These are phyloP conservation scores for Phytoseiulus persimilis DNA, from an alignment of 2,888 invertebrate genomes.

Conservation along the genomic window DNA sequence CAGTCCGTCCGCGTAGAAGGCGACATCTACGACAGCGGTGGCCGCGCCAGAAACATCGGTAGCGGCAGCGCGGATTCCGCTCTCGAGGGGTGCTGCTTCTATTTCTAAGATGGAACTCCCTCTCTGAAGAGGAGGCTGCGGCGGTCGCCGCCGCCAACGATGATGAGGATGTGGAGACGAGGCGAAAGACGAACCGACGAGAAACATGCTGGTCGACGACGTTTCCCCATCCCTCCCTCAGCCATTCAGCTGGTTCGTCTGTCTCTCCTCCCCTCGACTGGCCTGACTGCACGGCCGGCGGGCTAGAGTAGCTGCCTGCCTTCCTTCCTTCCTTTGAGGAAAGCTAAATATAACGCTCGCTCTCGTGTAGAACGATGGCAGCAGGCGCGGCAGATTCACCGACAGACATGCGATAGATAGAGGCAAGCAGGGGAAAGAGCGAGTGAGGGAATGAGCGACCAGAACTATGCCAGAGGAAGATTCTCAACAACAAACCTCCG, in stretches of 20 bases:
- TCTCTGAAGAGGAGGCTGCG: not conserved
- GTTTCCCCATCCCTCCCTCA: slow-evolving; percentile 5
- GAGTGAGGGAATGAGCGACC: not conserved
- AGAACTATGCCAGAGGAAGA: not conserved
- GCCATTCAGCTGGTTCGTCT: not conserved
- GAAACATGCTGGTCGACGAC: not conserved
- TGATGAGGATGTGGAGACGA: not conserved
- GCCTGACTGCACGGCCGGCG: not conserved
- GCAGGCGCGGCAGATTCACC: not conserved
- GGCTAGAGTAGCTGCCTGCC: not conserved
- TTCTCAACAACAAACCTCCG: not conserved
- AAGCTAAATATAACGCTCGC: not conserved
- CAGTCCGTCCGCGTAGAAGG: not conserved
- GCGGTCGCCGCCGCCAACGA: not conserved
- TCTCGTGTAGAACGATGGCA: not conserved
- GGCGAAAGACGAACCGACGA: not conserved
- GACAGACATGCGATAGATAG: not conserved
- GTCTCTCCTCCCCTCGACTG: not conserved
- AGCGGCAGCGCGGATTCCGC: not conserved
- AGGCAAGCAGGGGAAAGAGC: not conserved
- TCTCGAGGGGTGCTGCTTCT: not conserved
- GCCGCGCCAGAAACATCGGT: not conserved
- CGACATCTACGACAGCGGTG: not conserved
- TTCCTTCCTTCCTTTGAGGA: not conserved
- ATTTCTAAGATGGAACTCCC: not conserved